These are phyloP conservation scores for Catocala sponsa DNA, from an alignment of 2,888 invertebrate species.

Conservation along the genomic window DNA sequence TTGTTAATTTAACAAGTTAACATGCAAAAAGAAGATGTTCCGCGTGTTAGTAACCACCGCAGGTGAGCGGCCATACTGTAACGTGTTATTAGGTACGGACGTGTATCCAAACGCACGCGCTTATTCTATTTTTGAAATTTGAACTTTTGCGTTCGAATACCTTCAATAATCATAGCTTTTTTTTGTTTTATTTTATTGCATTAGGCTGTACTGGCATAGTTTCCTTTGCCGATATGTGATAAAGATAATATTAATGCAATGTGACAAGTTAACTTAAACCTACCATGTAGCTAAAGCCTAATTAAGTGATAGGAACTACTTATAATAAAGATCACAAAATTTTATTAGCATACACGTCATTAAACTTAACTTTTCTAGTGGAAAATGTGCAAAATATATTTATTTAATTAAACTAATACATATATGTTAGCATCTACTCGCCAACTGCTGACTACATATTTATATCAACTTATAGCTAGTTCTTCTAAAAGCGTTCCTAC, in stretches of 20 bases:
- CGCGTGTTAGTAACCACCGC: conserved; percentile 65
- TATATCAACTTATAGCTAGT: too few species aligned
- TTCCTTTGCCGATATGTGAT: conserved; percentile 12
- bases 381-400: too few species aligned
- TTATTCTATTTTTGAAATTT: conserved; percentile 71
- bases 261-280: too few species aligned
- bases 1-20: conserved; percentile 51
- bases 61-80: conserved; percentile 58
- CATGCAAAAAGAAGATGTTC: conserved; percentile 61
- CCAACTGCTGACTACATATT: too few species aligned
- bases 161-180: conserved; percentile 49
- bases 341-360: too few species aligned
- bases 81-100: conserved; percentile 60
- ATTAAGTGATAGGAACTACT: too few species aligned
- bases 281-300: too few species aligned
- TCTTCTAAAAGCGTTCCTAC: too few species aligned
- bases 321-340: too few species aligned
- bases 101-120: conserved; percentile 60
- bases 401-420: too few species aligned
- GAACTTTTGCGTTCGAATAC: conserved; percentile 52
- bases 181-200: conserved; percentile 42
- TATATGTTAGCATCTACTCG: too few species aligned
- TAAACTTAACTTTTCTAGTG: too few species aligned
- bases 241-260: not conserved
- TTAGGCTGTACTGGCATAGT: conserved; percentile 16